phyloP scores from a whole-genome alignment of 2,797 vertebrate genomes.

The Myripristis murdjan region DNA sequence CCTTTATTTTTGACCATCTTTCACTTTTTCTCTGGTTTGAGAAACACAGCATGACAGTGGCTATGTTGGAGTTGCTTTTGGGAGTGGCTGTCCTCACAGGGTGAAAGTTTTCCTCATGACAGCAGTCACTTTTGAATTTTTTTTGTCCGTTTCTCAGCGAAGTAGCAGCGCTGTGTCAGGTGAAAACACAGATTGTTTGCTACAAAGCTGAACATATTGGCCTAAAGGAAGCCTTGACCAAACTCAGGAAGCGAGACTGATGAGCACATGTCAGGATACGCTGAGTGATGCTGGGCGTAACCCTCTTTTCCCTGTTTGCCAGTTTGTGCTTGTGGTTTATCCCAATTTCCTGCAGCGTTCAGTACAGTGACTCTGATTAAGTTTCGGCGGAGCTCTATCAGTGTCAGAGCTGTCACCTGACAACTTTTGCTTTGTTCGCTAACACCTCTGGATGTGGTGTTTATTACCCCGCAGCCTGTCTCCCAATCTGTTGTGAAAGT shows the following conservation, averaged over 20 bases:
- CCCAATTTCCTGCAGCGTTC: slow-evolving; percentile 30
- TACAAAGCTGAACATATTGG: not conserved
- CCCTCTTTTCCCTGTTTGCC: slow-evolving; percentile 19
- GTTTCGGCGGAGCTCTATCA: slow-evolving; percentile 43
- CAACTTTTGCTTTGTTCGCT: slow-evolving; percentile 38
- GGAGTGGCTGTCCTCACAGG: no score
- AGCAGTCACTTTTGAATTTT: slow-evolving; percentile 20
- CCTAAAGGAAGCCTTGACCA: not conserved
- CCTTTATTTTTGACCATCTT: slow-evolving; percentile 35
- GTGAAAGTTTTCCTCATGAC: slow-evolving; percentile 12
- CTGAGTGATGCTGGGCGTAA: slow-evolving; percentile 7
- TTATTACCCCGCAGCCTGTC: slow-evolving; percentile 42
- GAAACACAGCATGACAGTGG: slow-evolving; percentile 44
- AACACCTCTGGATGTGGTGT: slow-evolving; percentile 45
- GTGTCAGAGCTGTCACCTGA: slow-evolving; percentile 51
- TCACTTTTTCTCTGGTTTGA: slow-evolving; percentile 18
- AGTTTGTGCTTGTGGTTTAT: slow-evolving; percentile 43
- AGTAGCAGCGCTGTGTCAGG: not conserved
- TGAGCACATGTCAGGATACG: not conserved
- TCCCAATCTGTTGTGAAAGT: slow-evolving; percentile 26
- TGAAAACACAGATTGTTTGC: slow-evolving; percentile 25
- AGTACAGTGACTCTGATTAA: slow-evolving; percentile 23
- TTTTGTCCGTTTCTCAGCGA: slow-evolving; percentile 15
- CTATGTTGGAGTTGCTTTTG: no score
- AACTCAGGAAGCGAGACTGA: not conserved